A percentile compares a stretch with the other conserved stretches of the same genome.
phyloP scores from a whole-genome alignment of 2,888 invertebrate genomes.

The Baronia brevicornis region DNA sequence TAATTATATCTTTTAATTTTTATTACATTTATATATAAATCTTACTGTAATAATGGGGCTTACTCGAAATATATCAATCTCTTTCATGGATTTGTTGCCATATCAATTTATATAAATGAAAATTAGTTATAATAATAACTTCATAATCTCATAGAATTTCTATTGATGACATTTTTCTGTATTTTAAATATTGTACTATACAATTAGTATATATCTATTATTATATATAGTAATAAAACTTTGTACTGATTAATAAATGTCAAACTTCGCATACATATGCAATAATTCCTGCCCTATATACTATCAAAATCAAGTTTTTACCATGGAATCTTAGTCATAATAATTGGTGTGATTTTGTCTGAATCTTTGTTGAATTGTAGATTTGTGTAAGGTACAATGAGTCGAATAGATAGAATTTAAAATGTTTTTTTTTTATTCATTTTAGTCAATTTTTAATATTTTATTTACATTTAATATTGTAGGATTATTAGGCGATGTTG shows the following conservation, averaged over 20 bases:
- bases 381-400: conserved; percentile 13
- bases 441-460: too few species aligned
- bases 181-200: conserved; percentile 27
- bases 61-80: conserved; percentile 14
- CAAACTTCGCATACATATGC: conserved; percentile 9
- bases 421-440: too few species aligned
- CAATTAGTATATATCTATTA: conserved; percentile 11
- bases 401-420: too few species aligned
- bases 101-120: conserved; percentile 31
- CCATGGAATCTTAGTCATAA: too few species aligned
- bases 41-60: conserved; percentile 17
- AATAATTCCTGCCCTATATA: conserved; percentile 14
- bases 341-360: conserved; percentile 3
- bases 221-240: conserved; percentile 16
- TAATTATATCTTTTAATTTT: too few species aligned
- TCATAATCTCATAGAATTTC: conserved; percentile 59
- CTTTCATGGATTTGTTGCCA: conserved; percentile 27
- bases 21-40: too few species aligned
- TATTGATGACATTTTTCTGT: conserved; percentile 43
- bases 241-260: conserved; percentile 17
- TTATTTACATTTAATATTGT: too few species aligned
- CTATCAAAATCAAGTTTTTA: conserved; percentile 8
- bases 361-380: conserved; percentile 13
- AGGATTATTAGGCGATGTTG: too few species aligned
- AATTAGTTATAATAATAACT: conserved; percentile 25